Base-by-base conservation (phyloP, 2,797 vertebrate species). In the Microctenopoma steveboyesi region DNA sequence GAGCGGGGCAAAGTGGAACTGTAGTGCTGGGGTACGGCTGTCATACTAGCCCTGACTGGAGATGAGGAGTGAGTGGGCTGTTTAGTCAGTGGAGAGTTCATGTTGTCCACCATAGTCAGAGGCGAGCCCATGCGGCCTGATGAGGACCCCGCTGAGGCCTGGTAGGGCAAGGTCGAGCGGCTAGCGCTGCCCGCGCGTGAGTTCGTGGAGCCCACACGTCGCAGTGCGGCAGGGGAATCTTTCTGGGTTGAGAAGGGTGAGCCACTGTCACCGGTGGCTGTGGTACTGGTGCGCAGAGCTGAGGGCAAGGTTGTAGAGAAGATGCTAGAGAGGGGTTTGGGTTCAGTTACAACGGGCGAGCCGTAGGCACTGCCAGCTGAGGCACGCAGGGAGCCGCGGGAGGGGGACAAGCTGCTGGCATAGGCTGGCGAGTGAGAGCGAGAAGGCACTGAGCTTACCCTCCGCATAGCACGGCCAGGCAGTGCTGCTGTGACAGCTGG, bases 361-460 rank as follows among this genome's bases (percentile, higher is more conserved):
- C 95, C 96, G 16, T 96, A 98, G 35, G 93, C 93, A 68, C 94
- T 94, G 60, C 95, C 95, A 81, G 94, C 84, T 30, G 96, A 95
- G 37, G 95, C 93, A 84, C 96, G 95, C 86, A 98, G 92, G 0
- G 97, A 98, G 16, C 96, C 96, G 61, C 97, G 93, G 1, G 96
- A 96, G 0, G 97, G 97, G 58, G 97, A 98, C 64, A 96, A 64
- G 42, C 94, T 93, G 35, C 94, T 93, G 91, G 94, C 81, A 60
- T 97, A 98, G 65, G 96, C 95, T 55, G 97, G 97, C 45, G 96
- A 97, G 92, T 97, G 97, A 5, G 96, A 94, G 91, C 97, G 93
- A 81, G 96, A 96, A 47, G 97, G 97, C 86, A 98, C 96, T 9
- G 97, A 99, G 68, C 97, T 96, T 69, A 98, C 97, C 69, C 97